Evolutionary conservation across 2,888 invertebrate genomes (phyloP).

Genomic region (Cepaea hortensis): DNA sequence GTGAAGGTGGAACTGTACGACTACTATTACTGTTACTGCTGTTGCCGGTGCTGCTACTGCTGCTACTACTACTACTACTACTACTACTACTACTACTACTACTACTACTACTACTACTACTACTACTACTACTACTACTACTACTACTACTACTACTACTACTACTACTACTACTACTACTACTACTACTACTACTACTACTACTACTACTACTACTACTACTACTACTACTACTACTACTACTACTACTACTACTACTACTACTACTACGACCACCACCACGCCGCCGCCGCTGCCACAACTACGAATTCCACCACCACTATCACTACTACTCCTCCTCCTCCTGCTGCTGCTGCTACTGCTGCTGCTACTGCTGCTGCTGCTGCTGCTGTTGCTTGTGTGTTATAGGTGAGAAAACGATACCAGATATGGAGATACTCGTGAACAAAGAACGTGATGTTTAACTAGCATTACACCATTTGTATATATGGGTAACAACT

Average conservation of each 20-base stretch:
- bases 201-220: neutral
- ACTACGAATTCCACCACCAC: neutral
- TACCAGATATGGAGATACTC: no score
- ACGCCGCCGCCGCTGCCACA: no score
- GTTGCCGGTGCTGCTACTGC: neutral
- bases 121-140: slow-evolving; percentile 46
- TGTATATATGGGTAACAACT: no score
- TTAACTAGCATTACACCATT: no score
- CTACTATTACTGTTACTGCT: neutral
- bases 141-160: slow-evolving; percentile 44
- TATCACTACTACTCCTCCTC: neutral
- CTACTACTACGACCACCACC: neutral
- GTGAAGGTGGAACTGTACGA: no score
- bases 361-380: slow-evolving; percentile 33
- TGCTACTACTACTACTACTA: neutral
- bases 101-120: slow-evolving; percentile 30
- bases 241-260: slow-evolving; percentile 7
- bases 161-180: slow-evolving; percentile 8
- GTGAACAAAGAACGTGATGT: no score
- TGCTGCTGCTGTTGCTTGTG: neutral
- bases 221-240: slow-evolving; percentile 13
- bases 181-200: slow-evolving; percentile 1
- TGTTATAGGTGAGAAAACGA: no score
- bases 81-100: slow-evolving; percentile 17
- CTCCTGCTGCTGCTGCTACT: slow-evolving; percentile 24